phyloP scores from a whole-genome alignment of 2,797 vertebrate genomes.

The Synaphobranchus kaupii region DNA sequence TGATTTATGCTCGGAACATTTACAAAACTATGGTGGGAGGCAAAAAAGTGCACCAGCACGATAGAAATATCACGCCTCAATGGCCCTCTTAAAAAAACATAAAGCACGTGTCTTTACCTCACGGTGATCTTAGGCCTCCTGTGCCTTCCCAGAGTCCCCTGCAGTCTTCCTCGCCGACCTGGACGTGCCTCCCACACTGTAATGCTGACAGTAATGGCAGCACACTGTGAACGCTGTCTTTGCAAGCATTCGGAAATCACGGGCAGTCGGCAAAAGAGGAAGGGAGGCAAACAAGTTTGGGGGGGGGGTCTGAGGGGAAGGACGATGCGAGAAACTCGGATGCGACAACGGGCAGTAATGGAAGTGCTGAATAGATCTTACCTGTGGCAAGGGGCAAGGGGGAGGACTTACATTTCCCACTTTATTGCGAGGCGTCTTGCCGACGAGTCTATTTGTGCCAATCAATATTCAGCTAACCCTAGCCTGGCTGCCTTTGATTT shows the following conservation, averaged over 20 bases:
- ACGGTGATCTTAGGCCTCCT: neutral
- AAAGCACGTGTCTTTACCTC: neutral
- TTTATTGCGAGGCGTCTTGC: neutral
- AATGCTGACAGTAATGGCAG: no score
- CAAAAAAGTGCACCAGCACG: neutral
- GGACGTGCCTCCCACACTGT: neutral
- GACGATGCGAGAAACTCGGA: no score
- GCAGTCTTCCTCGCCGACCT: neutral
- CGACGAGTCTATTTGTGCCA: constrained; percentile 15
- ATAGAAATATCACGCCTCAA: neutral
- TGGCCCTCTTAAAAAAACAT: neutral
- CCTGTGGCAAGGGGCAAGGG: neutral
- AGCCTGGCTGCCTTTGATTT: constrained; percentile 13
- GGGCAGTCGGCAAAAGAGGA: neutral
- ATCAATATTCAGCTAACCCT: neutral
- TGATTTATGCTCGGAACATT: neutral
- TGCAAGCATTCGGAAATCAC: neutral
- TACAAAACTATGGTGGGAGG: neutral
- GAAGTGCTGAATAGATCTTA: neutral
- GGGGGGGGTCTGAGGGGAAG: neutral
- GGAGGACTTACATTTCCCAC: neutral
- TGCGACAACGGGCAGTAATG: neutral
- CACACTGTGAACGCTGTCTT: neutral
- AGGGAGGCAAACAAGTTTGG: neutral
- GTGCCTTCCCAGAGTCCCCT: neutral